Evolutionary conservation across 37 sponge, comb jelly and placozoan species (phyloP).

Genomic region (Ianthella basta): DNA sequence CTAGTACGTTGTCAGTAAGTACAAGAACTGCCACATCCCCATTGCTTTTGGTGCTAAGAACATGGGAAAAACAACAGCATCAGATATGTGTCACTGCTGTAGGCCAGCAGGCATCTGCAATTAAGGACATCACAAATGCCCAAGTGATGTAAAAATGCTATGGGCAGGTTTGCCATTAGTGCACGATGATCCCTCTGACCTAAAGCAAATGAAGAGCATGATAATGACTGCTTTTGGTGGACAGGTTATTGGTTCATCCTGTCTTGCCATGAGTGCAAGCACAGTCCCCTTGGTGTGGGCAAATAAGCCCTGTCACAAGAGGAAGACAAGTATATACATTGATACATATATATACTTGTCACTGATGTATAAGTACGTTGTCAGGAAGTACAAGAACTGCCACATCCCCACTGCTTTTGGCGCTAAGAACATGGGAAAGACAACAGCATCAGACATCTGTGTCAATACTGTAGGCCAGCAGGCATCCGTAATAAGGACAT

Average conservation of each 20-base stretch:
- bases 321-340: neutral
- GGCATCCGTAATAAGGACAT: neutral
- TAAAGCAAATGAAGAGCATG: neutral
- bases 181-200: neutral
- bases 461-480: neutral
- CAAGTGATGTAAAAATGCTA: neutral
- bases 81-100: neutral
- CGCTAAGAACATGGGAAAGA: constrained; percentile 1
- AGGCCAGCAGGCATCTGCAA: neutral
- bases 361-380: too few relatives aligned
- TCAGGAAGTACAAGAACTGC: neutral
- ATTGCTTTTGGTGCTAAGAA: constrained; percentile 7
- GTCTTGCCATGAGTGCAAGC: neutral
- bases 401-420: constrained; percentile 11
- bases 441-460: neutral
- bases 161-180: constrained; percentile 16
- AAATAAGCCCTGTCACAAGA: constrained; percentile 2
- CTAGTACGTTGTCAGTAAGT: neutral
- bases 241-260: neutral
- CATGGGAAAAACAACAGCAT: neutral
- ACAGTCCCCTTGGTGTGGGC: constrained; percentile 1
- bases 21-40: constrained; percentile 10
- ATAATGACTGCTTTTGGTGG: neutral
- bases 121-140: constrained; percentile 6
- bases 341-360: neutral